phyloP scores from a whole-genome alignment of 2,888 invertebrate genomes.

The Metallyticus violacea region DNA sequence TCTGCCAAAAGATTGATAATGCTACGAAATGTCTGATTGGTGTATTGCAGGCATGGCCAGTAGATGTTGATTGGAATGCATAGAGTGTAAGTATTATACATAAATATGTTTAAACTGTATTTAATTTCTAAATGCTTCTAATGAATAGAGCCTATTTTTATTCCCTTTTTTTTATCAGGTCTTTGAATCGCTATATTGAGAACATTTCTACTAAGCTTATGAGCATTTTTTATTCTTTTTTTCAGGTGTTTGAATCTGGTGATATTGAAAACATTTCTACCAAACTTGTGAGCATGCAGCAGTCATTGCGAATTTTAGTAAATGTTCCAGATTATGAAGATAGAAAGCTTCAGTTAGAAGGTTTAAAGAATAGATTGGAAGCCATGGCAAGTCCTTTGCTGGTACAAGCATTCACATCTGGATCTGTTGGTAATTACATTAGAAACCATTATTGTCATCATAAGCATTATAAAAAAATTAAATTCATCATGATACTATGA shows the following conservation, averaged over 20 bases:
- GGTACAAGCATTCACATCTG: constrained; percentile 78
- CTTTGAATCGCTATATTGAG: constrained; percentile 59
- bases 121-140: no score
- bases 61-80: no score
- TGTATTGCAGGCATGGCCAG: no score
- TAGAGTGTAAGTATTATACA: no score
- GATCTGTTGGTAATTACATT: constrained; percentile 62
- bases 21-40: no score
- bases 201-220: constrained; percentile 60
- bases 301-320: constrained; percentile 65
- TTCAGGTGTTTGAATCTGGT: constrained; percentile 57
- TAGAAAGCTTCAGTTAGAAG: constrained; percentile 78
- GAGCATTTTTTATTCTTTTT: constrained; percentile 53
- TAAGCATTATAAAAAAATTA: background rate
- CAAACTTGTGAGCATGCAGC: constrained; percentile 68
- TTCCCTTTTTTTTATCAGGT: constrained; percentile 47
- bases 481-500: no score
- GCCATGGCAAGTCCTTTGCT: constrained; percentile 84
- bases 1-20: no score
- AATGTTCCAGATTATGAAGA: constrained; percentile 68
- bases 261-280: constrained; percentile 58
- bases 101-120: no score
- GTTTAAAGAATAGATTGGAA: constrained; percentile 86
- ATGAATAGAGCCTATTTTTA: no score
- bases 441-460: background rate